Evolutionary conservation across 2,113 vertebrate species (phyloP), one percentile per base, ranked within the genome.

Genomic region (Heterocephalus glaber): DNA sequence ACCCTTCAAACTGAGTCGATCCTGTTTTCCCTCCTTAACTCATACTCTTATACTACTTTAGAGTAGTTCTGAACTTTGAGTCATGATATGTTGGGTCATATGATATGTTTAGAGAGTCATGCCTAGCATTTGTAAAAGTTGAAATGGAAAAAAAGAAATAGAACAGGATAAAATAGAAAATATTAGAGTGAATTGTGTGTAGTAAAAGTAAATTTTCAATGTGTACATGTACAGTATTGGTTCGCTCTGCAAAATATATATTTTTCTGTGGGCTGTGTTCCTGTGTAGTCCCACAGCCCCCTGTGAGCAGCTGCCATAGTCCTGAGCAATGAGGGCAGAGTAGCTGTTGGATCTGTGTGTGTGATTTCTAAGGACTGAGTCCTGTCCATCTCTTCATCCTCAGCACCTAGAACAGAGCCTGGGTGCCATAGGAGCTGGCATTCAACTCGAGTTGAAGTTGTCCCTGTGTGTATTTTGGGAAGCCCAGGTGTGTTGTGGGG

Each of bases 171-270:
- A 92, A 85, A 54, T n/a, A 81, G 58, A 74, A 70, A 94, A 38
- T 35, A 63, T 56, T 26, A 86, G 30, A 61, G 52, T 82, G 20
- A 81, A 56, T 79, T 19, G 0, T 63, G 52, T 12, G 2, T 30
- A 72, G 24, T 84, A 52, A 92, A 81, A 81, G 58, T 79, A 47
- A 66, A 72, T 60, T 65, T 90, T 77, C 90, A 60, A 35, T 93
- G 70, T 87, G 5, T 83, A 22, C 9, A 1, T 63, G 58, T 13
- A 22, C 28, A 26, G 13, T 72, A 85, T 47, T 85, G 56, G 10
- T 92, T 92, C 85, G 14, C 49, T 56, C 44, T 61, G 52, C 2
- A 61, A 89, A 72, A 47, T 47, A 70, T 14, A 8, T 26, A 41
- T 68, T 74, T 72, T 20, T 1, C 22, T 65, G 22, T 44, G 58